Evolutionary conservation across 2,797 vertebrate genomes (phyloP).

Genomic region (Calcarius lapponicus): DNA sequence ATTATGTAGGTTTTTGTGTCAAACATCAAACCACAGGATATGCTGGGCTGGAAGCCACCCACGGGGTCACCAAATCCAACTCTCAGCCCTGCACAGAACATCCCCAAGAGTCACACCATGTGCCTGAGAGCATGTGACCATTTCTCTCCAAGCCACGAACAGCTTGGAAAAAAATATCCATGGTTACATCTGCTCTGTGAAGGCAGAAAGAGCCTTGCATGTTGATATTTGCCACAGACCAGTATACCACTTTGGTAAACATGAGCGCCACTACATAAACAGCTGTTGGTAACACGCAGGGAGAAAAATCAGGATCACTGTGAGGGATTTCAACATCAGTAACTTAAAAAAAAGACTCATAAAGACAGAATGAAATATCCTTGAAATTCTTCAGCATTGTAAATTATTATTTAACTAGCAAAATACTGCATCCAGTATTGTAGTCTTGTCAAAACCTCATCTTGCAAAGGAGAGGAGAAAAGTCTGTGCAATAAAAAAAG

Average conservation of each 20-base stretch:
- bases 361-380: not conserved
- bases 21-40: not conserved
- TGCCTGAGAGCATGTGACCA: not conserved
- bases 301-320: not conserved
- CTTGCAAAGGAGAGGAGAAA: not conserved
- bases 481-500: not conserved
- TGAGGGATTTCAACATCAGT: not conserved
- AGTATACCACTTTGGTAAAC: not conserved
- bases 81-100: not conserved
- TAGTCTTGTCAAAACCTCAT: not conserved
- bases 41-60: fast-evolving
- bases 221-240: not conserved
- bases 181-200: not conserved
- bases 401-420: not conserved
- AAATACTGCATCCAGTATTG: not conserved
- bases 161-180: not conserved
- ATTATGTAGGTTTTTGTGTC: not conserved
- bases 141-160: not conserved
- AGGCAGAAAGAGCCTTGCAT: not conserved
- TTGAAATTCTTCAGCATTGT: not conserved
- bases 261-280: not conserved
- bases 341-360: not conserved
- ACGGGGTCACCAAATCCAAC: fast-evolving
- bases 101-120: not conserved
- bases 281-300: not conserved